Base-by-base conservation (phyloP, 1,140 invertebrate species). In the Ruditapes philippinarum region DNA sequence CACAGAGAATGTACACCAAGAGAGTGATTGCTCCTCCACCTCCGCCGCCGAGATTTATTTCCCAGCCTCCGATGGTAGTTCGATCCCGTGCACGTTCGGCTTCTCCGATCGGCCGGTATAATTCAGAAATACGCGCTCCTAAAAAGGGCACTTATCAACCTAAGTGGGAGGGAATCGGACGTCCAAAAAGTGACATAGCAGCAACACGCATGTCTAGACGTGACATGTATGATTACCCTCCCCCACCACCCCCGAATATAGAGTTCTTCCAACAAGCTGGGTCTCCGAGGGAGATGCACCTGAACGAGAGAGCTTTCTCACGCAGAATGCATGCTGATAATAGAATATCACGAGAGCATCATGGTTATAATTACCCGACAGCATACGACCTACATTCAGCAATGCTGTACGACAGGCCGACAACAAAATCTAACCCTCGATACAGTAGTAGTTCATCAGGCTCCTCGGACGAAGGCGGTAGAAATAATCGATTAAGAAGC, bases 341-440 rank as follows among this genome's bases (percentile, higher is more conserved):
- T 25, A 54, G 70, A 33, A 78, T 86, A 14, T 25, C 70, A n/a
- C 31, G 14, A 33, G 38, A 12, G 14, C 38, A 57, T 19, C 49
- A 25, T 19, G 70, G n/a, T 22, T 54, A 74, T 40, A 40, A 73
- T 14, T 86, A 86, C 57, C 84, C 84, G n/a, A 62, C 51, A 7
- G 84, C 84, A 0, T 76, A 78, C 42, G 73, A 86, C 0, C 49
- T 78, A n/a, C 51, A 78, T 11, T 45, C 76, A 9, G 36, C 49
- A 2, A 74, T 51, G 70, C 19, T 76, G 12, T 86, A 86, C 28
- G 73, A 86, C 73, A 33, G 38, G 57, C 70, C 84, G 4, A 86
- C 73, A 22, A 78, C 84, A 17, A 86, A 86, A 78, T 86, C 84
- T 19, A 86, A 86, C 33, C 84, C 84, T n/a, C 36, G 73, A 38